Base-by-base conservation (phyloP, 2,888 invertebrate genomes). In the Nemoura dubitans region DNA sequence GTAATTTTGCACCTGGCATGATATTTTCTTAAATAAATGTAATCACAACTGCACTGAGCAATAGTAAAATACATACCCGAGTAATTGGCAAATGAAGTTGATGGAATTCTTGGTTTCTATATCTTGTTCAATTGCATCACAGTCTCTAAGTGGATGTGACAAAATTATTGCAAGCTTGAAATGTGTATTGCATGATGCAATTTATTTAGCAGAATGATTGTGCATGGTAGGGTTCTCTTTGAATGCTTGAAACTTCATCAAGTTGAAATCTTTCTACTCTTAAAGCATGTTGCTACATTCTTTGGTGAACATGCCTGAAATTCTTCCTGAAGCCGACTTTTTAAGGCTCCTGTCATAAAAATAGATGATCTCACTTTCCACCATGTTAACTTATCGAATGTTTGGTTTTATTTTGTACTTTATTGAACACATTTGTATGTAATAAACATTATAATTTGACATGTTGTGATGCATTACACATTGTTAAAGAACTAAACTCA, bases 1-100 rank as follows among this genome's bases (percentile, higher is more conserved):
- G 27, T 78, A 78, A 78, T 78, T 78, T 78, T 59, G 59, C 59
- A 59, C 59, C 59, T 59, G 59, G 28, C 27, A 78, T 78, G 78
- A 29, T 26, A 14, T 14, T 78, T 78, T 59, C 78, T 78, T 28
- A 2, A 78, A 78, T 28, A 27, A 78, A 78, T 26, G 14, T 78
- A 1, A 59, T 59, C 59, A 59, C 6, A 1, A 59, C 59, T 59
- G 59, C 59, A 59, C 21, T 21, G 21, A 59, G 21, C 10, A 16
- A 59, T 59, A 14, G 77, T 77, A 26, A 77, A n/a, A 77, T 77
- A 77, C 59, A 59, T 59, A 59, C 59, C 14, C 21, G 59, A 59
- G 36, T 36, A 36, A 59, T 59, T 59, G 59, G 14, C 3, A 21
- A 7, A 1, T 16, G 59, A 7, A 59, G 59, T 16, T 16, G 59